phyloP scores from a whole-genome alignment of 2,888 invertebrate species.

The Polietes domitor region DNA sequence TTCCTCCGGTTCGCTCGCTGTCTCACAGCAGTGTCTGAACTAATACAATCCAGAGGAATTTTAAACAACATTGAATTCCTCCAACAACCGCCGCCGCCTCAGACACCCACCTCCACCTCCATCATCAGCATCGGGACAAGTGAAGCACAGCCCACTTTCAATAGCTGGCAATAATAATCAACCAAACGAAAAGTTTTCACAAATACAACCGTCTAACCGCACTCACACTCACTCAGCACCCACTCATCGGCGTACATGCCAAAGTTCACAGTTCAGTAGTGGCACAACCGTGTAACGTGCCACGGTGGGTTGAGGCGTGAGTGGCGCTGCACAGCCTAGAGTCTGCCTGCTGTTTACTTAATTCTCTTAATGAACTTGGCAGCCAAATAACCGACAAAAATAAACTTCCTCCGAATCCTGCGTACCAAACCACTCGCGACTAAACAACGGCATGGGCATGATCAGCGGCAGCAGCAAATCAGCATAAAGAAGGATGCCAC shows the following conservation, averaged over 20 bases:
- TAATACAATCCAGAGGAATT: neutral
- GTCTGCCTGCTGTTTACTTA: conserved; percentile 20
- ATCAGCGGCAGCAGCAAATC: too few species aligned
- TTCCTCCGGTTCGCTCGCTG: neutral
- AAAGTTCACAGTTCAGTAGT: conserved; percentile 19
- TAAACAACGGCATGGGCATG: neutral
- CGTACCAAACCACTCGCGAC: neutral
- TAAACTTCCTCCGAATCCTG: neutral
- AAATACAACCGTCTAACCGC: neutral
- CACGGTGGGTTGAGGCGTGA: too few species aligned
- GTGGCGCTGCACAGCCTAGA: neutral
- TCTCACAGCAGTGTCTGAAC: neutral
- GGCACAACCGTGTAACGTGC: neutral
- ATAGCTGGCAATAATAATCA: conserved; percentile 41
- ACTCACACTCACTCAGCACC: neutral
- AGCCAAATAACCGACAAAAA: conserved; percentile 45
- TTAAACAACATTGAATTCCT: neutral
- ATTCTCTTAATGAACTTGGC: conserved; percentile 64
- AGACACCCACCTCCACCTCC: neutral
- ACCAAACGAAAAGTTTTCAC: conserved; percentile 32
- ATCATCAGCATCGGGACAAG: neutral
- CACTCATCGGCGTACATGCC: neutral
- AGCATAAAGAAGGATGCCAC: too few species aligned
- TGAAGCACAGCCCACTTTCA: neutral
- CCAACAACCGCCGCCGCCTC: neutral